phyloP scores from a whole-genome alignment of 2,888 invertebrate species.

The Xanthostigma xanthostigma region DNA sequence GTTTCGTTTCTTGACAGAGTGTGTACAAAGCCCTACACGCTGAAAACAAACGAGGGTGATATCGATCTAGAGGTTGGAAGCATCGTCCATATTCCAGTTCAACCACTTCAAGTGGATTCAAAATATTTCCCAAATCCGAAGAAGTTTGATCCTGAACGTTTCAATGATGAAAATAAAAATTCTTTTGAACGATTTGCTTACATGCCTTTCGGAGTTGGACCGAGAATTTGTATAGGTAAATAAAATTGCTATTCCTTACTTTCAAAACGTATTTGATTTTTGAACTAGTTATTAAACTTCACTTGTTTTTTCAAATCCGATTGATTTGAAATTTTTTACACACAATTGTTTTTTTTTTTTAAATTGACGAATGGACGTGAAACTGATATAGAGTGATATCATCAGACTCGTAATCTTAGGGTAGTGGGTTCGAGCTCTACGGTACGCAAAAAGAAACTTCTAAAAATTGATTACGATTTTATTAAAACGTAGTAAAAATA shows the following conservation, averaged over 20 bases:
- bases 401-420: too few species aligned
- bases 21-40: conserved; percentile 34
- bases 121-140: conserved; percentile 38
- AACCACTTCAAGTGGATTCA: conserved; percentile 38
- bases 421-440: too few species aligned
- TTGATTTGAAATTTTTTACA: too few species aligned
- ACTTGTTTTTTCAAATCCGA: too few species aligned
- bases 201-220: conserved; percentile 35
- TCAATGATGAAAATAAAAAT: conserved; percentile 35
- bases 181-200: conserved; percentile 34
- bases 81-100: conserved; percentile 30
- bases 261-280: too few species aligned
- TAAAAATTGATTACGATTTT: too few species aligned
- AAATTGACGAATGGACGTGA: too few species aligned
- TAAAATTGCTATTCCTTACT: not conserved
- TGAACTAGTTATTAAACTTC: too few species aligned
- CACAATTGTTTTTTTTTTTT: too few species aligned
- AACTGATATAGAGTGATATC: too few species aligned
- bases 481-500: too few species aligned
- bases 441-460: too few species aligned
- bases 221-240: conserved; percentile 28
- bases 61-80: conserved; percentile 30
- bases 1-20: conserved; percentile 28
- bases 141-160: conserved; percentile 37
- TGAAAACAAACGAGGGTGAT: conserved; percentile 25